Evolutionary conservation across 2,113 vertebrate species (phyloP).

Genomic region (Leiothrix lutea): DNA sequence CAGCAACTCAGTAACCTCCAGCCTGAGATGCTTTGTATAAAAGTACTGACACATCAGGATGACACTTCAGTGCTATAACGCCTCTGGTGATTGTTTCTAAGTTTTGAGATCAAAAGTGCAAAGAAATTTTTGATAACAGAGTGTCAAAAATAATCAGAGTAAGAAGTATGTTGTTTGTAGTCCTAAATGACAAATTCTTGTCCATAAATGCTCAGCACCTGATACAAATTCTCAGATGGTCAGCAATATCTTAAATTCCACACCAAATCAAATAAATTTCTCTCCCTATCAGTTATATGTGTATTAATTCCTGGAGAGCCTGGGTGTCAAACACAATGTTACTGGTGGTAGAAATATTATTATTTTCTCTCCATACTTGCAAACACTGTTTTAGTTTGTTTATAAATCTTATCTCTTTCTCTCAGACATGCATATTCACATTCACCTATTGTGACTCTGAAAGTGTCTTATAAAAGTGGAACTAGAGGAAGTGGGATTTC

Average conservation of each 20-base stretch:
- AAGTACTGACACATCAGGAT: constrained; percentile 34
- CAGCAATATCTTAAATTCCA: background rate
- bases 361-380: background rate
- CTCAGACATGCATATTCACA: background rate
- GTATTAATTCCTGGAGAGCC: background rate
- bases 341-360: background rate
- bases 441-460: background rate
- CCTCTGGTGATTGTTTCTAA: constrained; percentile 25
- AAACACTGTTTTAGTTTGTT: background rate
- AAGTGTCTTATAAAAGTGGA: background rate
- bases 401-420: background rate
- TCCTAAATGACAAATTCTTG: background rate
- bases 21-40: constrained; percentile 1
- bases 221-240: background rate
- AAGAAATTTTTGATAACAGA: constrained; percentile 15
- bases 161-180: background rate
- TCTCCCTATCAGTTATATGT: background rate
- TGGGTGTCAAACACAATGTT: background rate
- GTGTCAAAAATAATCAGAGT: constrained; percentile 17
- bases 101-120: constrained; percentile 17
- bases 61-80: background rate
- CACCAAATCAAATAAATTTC: background rate
- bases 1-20: constrained; percentile 33
- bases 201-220: background rate
- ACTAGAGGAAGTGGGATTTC: background rate